Evolutionary conservation across 2,888 invertebrate genomes (phyloP), one percentile per base, ranked within the genome.

Genomic region (Tridacna crocea): DNA sequence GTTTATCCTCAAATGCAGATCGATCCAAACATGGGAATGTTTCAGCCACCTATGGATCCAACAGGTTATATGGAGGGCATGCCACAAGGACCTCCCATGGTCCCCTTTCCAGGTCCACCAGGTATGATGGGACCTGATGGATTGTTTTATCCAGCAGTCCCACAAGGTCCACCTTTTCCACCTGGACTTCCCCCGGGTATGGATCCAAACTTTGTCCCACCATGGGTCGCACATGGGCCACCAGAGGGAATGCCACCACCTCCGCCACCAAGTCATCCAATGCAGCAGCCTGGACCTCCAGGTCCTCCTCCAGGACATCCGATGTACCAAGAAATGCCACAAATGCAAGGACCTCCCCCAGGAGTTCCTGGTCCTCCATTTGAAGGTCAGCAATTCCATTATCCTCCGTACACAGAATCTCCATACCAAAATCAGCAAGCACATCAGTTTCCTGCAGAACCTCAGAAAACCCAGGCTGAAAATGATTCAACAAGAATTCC

Each of bases 1-100:
- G 26, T 68, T 3, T 77, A 82, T 61, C 82, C 77, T 47, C 66
- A 36, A 26, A 83, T 77, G 77, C 82, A 73, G 8, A 58, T 60
- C 3, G 84, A 87, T 75, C 82, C 82, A 22, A 80, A 78, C 63
- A 60, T 55, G 47, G 79, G 66, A 63, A 87, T 85, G 82, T 79
- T 60, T 55, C 80, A 55, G 22, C 73, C 11, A 24, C 81, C 77
- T 11, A 65, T 47, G 77, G 80, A 26, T 46, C 82, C 19, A 17
- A 75, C 76, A 58, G 81, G 68, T 24, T 82, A 46, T 65, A 79
- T 22, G 22, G 70, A 61, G 61, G 65, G 60, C 58, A 72, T 66
- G n/a, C 83, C 74, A 55, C 77, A 66, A 22, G 78, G 65, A 26
- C 73, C 72, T 48, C 72, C 55, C n/a, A 78, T 60, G 17, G 46